Evolutionary conservation across 2,797 vertebrate species (phyloP), one percentile per base, ranked within the genome.

Genomic region (Nannoperca australis): DNA sequence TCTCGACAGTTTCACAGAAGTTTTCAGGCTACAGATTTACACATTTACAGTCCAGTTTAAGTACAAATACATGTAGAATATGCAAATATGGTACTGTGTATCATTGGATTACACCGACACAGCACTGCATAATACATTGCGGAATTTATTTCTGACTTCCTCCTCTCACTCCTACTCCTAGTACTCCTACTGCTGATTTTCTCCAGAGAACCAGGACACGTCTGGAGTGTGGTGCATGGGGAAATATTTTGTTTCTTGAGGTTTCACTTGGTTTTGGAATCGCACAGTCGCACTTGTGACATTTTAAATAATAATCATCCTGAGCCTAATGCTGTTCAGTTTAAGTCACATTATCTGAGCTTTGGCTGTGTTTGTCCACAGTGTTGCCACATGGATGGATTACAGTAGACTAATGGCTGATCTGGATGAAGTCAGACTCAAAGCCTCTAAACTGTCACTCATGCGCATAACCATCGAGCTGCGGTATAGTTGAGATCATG

Each of bases 61-160:
- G 47, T 66, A 73, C 45, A 67, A 53, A 71, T 42, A 10, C 74
- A 81, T 70, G 55, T 72, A 54, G 68, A 78, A 84, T 84, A 83
- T 88, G 61, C 65, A 85, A 82, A 89, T 81, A 49, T 68, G 50
- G 50, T 18, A 8, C 61, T 51, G 79, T 84, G 79, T 68, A 80
- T 84, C 72, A 88, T 70, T 81, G 88, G 89, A 90, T 91, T 91
- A 88, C 85, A 89, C 89, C 78, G 47, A 86, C 86, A 88, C 87
- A 78, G 67, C 68, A 42, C 84, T 82, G 83, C 85, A 75, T 85
- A 72, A 89, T 78, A 86, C 81, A 65, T 68, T 55, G 79, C 76
- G 83, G 85, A 76, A 84, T 91, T 66, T 85, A 91, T 87, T 90
- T 89, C 81, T 80, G 86, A 85, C 78, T 82, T 82, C 76, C 65